Base-by-base conservation (phyloP, 2,797 vertebrate species). In the Gallinago stenura region DNA sequence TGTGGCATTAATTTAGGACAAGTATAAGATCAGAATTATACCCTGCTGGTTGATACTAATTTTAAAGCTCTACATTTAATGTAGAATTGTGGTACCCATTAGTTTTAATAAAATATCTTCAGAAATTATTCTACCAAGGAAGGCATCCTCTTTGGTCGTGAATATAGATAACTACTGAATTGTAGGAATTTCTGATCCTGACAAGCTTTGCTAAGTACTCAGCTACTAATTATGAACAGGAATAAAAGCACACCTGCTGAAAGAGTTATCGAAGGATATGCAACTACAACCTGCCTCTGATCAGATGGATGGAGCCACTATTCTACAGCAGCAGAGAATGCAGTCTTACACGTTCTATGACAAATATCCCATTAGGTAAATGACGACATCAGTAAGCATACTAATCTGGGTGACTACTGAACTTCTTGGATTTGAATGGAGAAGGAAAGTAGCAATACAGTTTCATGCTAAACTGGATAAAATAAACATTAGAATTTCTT, bases 191-290 rank as follows among this genome's bases (percentile, higher is more conserved):
- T 93, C 64, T 75, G 83, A 92, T 82, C 53, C 73, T 94, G 68
- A 60, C 75, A 82, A 72, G 70, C 53, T 92, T 91, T 87, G 15
- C 62, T 80, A 80, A 78, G 56, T 84, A 89, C 70, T 94, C 11
- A 62, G 73, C 57, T 92, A 62, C 71, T 81, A 95, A 95, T 96
- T 95, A 78, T 45, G 73, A 91, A 79, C 39, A 76, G 62, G 61
- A 90, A 83, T 85, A 89, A 94, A 93, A 96, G 68, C 71, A 75
- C 87, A 91, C 77, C 68, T 96, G 69, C 80, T 95, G 94, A 94
- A 95, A 92, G 84, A 94, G 87, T 91, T 95, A 89, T 92, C 95
- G 95, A 91, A 91, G 18, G 30, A 71, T 79, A 35, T 71, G 56
- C 7, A 37, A 45, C 37, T 77, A 66, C 84, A 93, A 26, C 31